phyloP scores from a whole-genome alignment of 2,797 vertebrate genomes.

The Thalassophryne amazonica region DNA sequence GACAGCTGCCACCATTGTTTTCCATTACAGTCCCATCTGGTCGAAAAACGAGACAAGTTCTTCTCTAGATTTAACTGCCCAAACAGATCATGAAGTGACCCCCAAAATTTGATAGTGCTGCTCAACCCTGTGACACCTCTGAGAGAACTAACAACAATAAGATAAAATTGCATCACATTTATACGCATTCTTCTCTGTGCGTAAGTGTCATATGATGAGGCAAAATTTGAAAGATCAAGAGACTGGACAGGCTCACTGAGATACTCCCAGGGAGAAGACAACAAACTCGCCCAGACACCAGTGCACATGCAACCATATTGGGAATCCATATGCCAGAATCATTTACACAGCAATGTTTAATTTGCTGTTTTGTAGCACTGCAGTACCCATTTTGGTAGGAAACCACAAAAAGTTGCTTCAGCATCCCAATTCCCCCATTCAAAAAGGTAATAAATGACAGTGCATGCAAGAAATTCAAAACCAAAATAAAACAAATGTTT shows the following conservation, averaged over 20 bases:
- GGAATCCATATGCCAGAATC: conserved; percentile 59
- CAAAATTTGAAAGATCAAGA: conserved; percentile 8
- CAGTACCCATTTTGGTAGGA: conserved; percentile 95
- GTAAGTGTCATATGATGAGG: neutral
- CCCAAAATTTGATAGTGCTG: neutral
- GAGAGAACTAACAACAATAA: conserved; percentile 1
- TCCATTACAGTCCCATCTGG: conserved; percentile 68
- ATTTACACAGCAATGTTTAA: conserved; percentile 53
- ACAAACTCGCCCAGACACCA: conserved; percentile 53
- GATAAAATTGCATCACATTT: neutral
- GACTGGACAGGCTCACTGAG: conserved; percentile 32
- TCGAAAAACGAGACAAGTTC: conserved; percentile 47
- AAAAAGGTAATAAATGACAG: conserved; percentile 78
- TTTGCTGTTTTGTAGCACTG: conserved; percentile 78
- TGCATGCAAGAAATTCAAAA: conserved; percentile 79
- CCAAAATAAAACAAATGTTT: conserved; percentile 65
- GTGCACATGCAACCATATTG: conserved; percentile 59
- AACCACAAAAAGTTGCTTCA: conserved; percentile 98
- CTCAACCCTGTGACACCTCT: neutral
- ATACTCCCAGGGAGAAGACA: conserved; percentile 33
- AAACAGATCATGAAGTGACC: conserved; percentile 44
- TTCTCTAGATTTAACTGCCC: conserved; percentile 36
- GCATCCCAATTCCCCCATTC: conserved; percentile 86
- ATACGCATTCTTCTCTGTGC: neutral
- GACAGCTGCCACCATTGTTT: conserved; percentile 78